Evolutionary conservation across 2,888 invertebrate species (phyloP), one percentile per base, ranked within the genome.

Genomic region (Stenurella melanura): DNA sequence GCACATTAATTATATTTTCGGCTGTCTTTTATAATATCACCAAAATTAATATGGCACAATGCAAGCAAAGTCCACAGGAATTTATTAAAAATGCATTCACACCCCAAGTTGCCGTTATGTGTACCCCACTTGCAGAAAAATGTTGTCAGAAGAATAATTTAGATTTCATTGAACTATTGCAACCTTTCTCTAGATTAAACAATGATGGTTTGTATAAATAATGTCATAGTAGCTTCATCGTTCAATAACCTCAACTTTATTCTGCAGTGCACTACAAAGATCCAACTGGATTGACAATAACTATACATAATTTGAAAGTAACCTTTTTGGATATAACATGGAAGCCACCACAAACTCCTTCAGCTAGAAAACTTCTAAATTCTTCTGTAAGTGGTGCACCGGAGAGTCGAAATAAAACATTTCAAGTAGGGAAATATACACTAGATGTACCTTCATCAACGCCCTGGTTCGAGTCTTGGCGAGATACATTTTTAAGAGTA

Each of bases 401-500:
- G 30, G 87, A 88, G 17, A 85, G 86, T n/a, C 83, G 84, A 81
- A 81, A 79, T 34, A 84, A 86, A 74, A 77, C 73, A 73, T 71
- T 86, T 61, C 82, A 79, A 78, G 77, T 86, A 85, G 92, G 88
- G 75, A 88, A 91, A 60, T 90, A 91, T 77, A 91, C 92, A 83
- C 89, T 96, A 79, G 93, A 95, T 83, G 91, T 96, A 83, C 96
- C 96, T 38, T 90, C 93, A 54, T 92, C 93, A 11, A 96, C 96
- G 72, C 95, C 97, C 15, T 99, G 99, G 98, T 99, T 96, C 91
- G 98, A 98, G 89, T 93, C 95, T 11, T 99, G 98, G 96, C 92
- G 98, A 85, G 97, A 97, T 84, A 95, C 95, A 34, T 98, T 98
- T 89, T 91, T 97, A 61, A 94, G 95, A 86, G 94, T 97, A 77